Evolutionary conservation across 2,113 vertebrate genomes (phyloP).

Genomic region (Nesospiza acunhae): DNA sequence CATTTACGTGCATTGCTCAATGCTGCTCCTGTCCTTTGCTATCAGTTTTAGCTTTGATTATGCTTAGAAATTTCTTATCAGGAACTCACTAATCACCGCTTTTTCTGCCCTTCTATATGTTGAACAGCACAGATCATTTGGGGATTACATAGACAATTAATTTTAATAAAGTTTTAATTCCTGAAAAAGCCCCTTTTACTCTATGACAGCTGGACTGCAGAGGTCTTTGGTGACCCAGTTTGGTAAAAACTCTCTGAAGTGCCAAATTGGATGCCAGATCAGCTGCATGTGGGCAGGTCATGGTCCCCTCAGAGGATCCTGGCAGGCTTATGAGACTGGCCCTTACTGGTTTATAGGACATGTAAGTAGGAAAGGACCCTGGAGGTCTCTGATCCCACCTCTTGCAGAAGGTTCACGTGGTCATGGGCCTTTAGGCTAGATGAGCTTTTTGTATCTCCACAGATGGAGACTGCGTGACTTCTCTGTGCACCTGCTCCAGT

Average conservation of each 20-base stretch:
- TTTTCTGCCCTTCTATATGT: neutral
- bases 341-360: fast-evolving
- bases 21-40: neutral
- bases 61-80: neutral
- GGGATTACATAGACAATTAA: neutral
- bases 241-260: neutral
- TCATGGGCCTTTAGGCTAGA: neutral
- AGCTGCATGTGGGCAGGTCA: neutral
- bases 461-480: neutral
- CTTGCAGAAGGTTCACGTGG: neutral
- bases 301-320: neutral
- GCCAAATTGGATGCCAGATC: neutral
- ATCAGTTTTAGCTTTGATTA: neutral
- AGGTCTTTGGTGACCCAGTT: neutral
- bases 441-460: neutral
- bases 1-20: neutral
- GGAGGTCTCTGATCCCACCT: neutral
- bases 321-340: neutral
- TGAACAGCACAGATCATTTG: neutral
- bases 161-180: neutral
- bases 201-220: neutral
- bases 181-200: neutral
- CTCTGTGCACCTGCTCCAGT: neutral
- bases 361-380: neutral
- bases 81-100: neutral